phyloP scores from a whole-genome alignment of 2,113 vertebrate species.

The Rutilus rutilus region DNA sequence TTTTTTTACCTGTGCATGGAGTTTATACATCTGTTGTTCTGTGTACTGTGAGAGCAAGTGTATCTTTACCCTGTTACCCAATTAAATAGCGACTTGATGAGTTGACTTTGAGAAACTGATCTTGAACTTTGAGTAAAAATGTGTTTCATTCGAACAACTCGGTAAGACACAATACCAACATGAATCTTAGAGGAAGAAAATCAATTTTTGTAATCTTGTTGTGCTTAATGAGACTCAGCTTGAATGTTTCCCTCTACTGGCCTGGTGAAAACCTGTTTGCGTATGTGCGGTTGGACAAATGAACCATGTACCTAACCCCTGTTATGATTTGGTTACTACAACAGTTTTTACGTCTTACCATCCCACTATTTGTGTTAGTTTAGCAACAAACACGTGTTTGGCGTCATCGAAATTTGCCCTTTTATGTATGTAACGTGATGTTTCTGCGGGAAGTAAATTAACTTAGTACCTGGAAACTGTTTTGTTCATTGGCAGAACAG shows the following conservation, averaged over 20 bases:
- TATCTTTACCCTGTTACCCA: neutral
- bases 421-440: neutral
- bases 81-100: neutral
- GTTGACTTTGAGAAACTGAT: slow-evolving; percentile 23
- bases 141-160: neutral
- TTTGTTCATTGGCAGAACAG: neutral
- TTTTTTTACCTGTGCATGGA: neutral
- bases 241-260: neutral
- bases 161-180: slow-evolving; percentile 1
- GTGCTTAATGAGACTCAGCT: slow-evolving; percentile 50
- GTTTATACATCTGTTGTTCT: neutral
- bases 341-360: neutral
- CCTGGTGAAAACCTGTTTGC: slow-evolving; percentile 15
- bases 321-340: slow-evolving; percentile 42
- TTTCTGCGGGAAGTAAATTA: neutral
- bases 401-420: neutral
- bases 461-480: neutral
- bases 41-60: neutral
- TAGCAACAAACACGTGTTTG: neutral
- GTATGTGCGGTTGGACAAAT: neutral
- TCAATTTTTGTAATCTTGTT: slow-evolving; percentile 47
- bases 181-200: slow-evolving; percentile 40
- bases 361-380: neutral
- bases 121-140: slow-evolving; percentile 1
- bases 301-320: neutral